Evolutionary conservation across 2,113 vertebrate genomes (phyloP).

Genomic region (Scomber japonicus): DNA sequence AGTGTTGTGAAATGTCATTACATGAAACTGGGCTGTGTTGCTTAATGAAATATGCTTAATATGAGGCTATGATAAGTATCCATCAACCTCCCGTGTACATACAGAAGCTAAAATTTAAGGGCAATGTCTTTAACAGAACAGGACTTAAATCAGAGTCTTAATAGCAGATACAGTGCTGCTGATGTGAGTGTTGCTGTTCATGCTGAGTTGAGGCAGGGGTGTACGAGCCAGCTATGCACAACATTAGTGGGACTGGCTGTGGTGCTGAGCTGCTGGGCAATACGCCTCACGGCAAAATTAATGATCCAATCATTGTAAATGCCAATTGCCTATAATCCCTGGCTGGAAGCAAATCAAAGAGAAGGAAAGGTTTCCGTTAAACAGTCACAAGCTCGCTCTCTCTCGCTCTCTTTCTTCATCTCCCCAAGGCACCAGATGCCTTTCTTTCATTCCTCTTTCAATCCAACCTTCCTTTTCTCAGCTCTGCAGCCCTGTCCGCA

Average conservation of each 20-base stretch:
- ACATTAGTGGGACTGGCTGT: constrained; percentile 53
- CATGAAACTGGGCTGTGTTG: not conserved
- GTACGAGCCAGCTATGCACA: constrained; percentile 44
- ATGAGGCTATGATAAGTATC: constrained; percentile 2
- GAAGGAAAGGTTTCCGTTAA: constrained; percentile 87
- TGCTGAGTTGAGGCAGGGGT: constrained; percentile 28
- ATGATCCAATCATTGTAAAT: constrained; percentile 84
- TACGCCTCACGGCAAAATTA: constrained; percentile 73
- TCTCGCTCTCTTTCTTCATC: constrained; percentile 72
- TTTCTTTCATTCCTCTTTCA: constrained; percentile 86
- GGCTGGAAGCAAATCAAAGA: constrained; percentile 86
- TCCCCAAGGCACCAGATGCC: constrained; percentile 93
- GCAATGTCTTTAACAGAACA: constrained; percentile 11
- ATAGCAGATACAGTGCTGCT: constrained; percentile 4
- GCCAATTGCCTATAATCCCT: constrained; percentile 86
- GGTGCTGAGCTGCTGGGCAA: constrained; percentile 61
- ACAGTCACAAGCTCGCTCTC: constrained; percentile 87
- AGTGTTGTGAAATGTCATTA: not conserved
- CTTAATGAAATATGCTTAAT: not conserved
- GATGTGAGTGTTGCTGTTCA: constrained; percentile 26
- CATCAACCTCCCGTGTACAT: not conserved
- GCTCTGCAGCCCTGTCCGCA: constrained; percentile 64
- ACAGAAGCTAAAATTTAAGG: constrained; percentile 20
- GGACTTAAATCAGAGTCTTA: constrained; percentile 22
- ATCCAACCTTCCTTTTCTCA: constrained; percentile 73